Conservation (phyloP, 2,113 vertebrate species). For the Sclerurus mexicanus region DNA sequence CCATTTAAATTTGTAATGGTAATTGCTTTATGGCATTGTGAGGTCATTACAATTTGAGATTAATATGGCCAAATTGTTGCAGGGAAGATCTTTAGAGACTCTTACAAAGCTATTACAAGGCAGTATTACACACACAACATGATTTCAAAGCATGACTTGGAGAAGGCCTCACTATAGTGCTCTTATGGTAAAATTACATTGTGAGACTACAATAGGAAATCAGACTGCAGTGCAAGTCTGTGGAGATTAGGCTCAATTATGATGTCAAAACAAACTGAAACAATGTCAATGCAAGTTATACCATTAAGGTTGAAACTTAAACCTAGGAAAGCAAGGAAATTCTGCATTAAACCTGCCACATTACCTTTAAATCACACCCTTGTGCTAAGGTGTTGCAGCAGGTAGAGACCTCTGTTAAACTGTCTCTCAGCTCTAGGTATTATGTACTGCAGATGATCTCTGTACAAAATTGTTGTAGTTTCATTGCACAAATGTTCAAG, state of each 20-base stretch:
- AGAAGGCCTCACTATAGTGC: conserved; percentile 31
- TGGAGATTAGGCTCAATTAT: conserved; percentile 73
- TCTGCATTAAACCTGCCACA: conserved; percentile 7
- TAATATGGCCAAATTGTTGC: conserved; percentile 62
- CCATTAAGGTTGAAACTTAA: conserved; percentile 61
- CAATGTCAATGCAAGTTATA: conserved; percentile 69
- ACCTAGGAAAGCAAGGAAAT: conserved; percentile 19
- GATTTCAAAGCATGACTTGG: conserved; percentile 55
- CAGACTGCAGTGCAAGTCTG: conserved; percentile 52
- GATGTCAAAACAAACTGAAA: conserved; percentile 74
- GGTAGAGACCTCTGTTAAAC: conserved; percentile 32
- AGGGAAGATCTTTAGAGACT: conserved; percentile 66
- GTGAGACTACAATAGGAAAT: conserved; percentile 62
- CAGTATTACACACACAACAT: conserved; percentile 1
- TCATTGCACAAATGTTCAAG: conserved; percentile 2
- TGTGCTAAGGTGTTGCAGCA: conserved; percentile 37
- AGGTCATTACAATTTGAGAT: conserved; percentile 71
- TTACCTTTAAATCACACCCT: conserved; percentile 49
- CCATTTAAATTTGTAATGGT: conserved; percentile 69
- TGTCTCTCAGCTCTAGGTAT: conserved; percentile 16
- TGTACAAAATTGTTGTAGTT: neutral
- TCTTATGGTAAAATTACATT: conserved; percentile 48
- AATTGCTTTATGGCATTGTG: conserved; percentile 73
- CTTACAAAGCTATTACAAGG: conserved; percentile 32
- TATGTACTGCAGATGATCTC: neutral